Conservation (phyloP, 1,140 invertebrate species). For the Piezodorus guildinii region DNA sequence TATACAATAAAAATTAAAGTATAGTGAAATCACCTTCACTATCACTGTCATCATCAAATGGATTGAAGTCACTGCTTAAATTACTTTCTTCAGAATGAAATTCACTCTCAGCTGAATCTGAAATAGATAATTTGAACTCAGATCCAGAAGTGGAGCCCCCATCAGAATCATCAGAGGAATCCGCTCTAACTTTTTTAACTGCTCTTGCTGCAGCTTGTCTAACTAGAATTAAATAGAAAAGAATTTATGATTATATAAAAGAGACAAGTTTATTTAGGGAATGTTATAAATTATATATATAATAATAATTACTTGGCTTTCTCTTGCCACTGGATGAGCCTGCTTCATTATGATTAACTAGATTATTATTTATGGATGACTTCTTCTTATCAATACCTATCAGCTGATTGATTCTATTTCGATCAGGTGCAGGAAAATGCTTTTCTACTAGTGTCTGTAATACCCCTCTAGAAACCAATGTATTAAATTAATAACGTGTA, state of each 20-base stretch:
- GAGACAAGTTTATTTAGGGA: too few relatives aligned
- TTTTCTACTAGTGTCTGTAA: conserved; percentile 91
- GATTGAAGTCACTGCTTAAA: conserved; percentile 72
- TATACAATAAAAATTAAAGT: conserved; percentile 10
- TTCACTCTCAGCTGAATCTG: conserved; percentile 41
- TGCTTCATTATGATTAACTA: conserved; percentile 36
- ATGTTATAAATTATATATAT: too few relatives aligned
- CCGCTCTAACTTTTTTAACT: conserved; percentile 50
- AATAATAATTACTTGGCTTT: conserved; percentile 39
- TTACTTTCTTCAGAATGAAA: conserved; percentile 54
- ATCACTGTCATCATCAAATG: conserved; percentile 71
- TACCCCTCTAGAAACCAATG: conserved; percentile 54
- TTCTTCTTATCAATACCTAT: conserved; percentile 52
- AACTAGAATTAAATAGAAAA: conserved; percentile 33
- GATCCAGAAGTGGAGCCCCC: conserved; percentile 39
- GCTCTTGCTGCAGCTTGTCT: conserved; percentile 56
- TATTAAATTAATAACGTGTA: conserved; percentile 2
- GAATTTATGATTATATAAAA: conserved; percentile 21
- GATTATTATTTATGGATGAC: conserved; percentile 30
- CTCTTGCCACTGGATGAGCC: conserved; percentile 42
- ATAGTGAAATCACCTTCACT: conserved; percentile 25
- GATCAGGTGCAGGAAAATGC: conserved; percentile 90
- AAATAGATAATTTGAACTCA: conserved; percentile 46
- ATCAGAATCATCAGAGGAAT: conserved; percentile 46
- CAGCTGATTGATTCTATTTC: conserved; percentile 68